Evolutionary conservation across 2,113 vertebrate species (phyloP).

Genomic region (Microcebus ravelobensis): DNA sequence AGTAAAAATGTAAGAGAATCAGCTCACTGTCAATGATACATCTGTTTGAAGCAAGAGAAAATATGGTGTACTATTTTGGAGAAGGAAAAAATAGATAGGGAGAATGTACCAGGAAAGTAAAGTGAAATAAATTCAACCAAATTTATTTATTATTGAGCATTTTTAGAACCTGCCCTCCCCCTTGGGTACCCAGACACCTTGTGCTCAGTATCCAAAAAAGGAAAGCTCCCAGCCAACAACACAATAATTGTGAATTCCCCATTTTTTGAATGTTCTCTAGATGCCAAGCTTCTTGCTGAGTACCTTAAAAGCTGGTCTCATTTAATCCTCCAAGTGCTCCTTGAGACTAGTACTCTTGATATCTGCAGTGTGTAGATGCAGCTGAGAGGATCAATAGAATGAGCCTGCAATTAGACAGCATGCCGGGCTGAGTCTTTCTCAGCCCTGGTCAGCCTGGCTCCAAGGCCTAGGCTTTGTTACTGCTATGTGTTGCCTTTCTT

Average conservation of each 20-base stretch:
- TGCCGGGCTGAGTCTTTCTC: not conserved
- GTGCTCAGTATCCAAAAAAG: not conserved
- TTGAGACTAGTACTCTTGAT: not conserved
- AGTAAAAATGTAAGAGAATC: not conserved
- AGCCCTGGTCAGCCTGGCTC: not conserved
- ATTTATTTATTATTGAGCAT: not conserved
- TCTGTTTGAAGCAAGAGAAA: conserved; percentile 1
- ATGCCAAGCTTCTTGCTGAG: not conserved
- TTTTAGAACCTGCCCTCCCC: not conserved
- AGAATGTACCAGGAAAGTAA: not conserved
- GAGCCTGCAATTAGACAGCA: not conserved
- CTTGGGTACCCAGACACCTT: not conserved
- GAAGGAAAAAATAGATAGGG: not conserved
- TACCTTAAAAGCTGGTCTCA: not conserved
- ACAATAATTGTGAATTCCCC: not conserved
- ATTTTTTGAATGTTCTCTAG: not conserved
- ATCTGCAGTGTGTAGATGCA: not conserved
- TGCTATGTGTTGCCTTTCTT: not conserved
- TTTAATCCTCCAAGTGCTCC: not conserved
- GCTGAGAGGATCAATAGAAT: not conserved
- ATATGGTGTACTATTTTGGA: not conserved
- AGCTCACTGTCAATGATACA: not conserved
- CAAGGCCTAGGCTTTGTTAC: not conserved
- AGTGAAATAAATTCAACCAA: not conserved
- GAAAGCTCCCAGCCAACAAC: not conserved